Evolutionary conservation across 1,140 invertebrate genomes (phyloP).

Genomic region (Magallana angulata): DNA sequence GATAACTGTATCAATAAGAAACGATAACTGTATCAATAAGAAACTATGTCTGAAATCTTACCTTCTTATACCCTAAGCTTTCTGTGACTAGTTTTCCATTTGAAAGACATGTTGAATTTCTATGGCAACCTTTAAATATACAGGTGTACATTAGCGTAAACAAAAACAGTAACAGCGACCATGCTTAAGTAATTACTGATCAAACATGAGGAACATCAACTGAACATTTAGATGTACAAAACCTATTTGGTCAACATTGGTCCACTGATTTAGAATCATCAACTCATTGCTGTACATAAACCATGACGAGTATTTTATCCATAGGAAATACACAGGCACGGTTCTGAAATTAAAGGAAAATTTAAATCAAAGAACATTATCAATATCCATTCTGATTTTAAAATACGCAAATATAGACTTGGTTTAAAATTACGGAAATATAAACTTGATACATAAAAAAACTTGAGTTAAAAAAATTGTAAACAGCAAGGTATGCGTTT

Average conservation of each 20-base stretch:
- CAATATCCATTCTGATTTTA: background rate
- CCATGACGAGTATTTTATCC: constrained; percentile 96
- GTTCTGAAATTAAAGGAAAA: constrained; percentile 40
- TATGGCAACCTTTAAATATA: background rate
- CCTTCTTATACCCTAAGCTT: constrained; percentile 10
- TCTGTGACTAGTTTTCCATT: background rate
- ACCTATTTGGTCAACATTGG: constrained; percentile 69
- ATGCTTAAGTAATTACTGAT: too few species aligned
- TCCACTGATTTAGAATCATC: constrained; percentile 94
- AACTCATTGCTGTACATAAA: constrained; percentile 96
- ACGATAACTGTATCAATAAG: background rate
- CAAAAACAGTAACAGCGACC: background rate
- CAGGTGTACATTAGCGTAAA: background rate
- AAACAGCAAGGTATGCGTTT: background rate
- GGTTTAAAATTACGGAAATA: too few species aligned
- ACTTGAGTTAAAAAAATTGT: background rate
- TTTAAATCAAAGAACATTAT: background rate
- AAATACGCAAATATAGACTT: background rate
- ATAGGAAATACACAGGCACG: constrained; percentile 83
- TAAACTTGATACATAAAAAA: too few species aligned
- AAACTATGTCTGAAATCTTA: background rate
- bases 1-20: background rate
- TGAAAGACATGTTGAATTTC: background rate
- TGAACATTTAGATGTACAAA: background rate
- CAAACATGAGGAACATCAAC: too few species aligned